Base-by-base conservation (phyloP, 1,140 invertebrate species). In the Pollicipes pollicipes region DNA sequence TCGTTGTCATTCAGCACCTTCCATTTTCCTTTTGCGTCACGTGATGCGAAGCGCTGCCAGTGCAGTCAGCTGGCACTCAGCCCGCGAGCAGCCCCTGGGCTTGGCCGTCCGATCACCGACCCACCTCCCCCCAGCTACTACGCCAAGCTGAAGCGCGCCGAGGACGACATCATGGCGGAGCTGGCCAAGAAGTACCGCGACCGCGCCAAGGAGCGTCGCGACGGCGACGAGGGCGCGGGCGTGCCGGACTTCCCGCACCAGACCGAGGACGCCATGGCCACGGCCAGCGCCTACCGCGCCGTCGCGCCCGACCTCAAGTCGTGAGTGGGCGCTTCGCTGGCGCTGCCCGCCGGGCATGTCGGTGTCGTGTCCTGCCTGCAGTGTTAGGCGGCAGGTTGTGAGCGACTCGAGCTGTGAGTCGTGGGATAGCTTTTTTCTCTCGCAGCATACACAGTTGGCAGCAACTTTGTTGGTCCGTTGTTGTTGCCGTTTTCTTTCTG, bases 251-350 rank as follows among this genome's bases (percentile, higher is more conserved):
- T 87, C 30, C 91, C 93, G 78, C 87, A 90, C 72, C 87, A 87
- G 67, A 85, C 87, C 24, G 87, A 90, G 74, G 93, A 95, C 79
- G 88, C 91, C 0, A 87, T 91, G 73, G 88, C 88, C 31, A 90
- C 88, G 63, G 90, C 93, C 0, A 88, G 93, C 79, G 91, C 90
- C 0, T 98, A 97, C 77, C 83, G 90, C 76, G 95, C 96, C 37
- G 95, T 98, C 0, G 95, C 94, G 0, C 95, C 95, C 0, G 95
- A 97, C 82, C 78, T 93, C 16, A 96, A 97, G 79, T 92, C 91
- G 82, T 83, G 63, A 89, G 90, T 68, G 85, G 68, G 0, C 68
- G n/a, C n/a, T n/a, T n/a, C n/a, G n/a, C n/a, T n/a, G n/a, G n/a
- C n/a, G n/a, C 31, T 66, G 30, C 67, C 35, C 31, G n/a, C n/a